Base-by-base conservation (phyloP, 2,113 vertebrate genomes). In the Ophthalmolycus amberensis region DNA sequence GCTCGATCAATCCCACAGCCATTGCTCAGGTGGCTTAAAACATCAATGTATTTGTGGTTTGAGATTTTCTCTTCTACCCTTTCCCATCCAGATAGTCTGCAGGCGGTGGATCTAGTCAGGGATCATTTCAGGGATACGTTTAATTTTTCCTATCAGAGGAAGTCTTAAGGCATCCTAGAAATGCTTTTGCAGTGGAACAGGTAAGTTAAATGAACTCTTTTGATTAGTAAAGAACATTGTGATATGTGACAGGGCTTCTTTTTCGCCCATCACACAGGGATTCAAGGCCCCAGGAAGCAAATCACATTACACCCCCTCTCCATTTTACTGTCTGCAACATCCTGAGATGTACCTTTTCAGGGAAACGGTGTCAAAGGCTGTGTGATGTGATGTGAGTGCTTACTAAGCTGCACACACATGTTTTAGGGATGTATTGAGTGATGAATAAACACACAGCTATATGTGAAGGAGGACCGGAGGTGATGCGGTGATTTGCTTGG, bases 261-360 rank as follows among this genome's bases (percentile, higher is more conserved):
- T 48, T 85, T 27, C 18, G 34, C 1, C 1, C 59, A 48, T 63
- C 29, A 56, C 2, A 1, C 50, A 54, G 32, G 20, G 63, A 77
- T 84, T 74, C 68, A 81, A 72, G 63, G 46, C 72, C 64, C n/a
- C 58, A 27, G 79, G 60, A 62, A 56, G 3, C 1, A 56, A 84
- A 65, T 32, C 34, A 50, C 77, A 80, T 79, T 56, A 58, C 6
- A 63, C 3, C 71, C 67, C 14, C 32, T 52, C 60, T 77, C 54
- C 56, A 25, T 77, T 74, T 65, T n/a, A 73, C 6, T 18, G 37
- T 42, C 32, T 59, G 16, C 18, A 22, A 50, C 16, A 56, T 66
- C 37, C 40, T 32, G 10, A 70, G 48, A 62, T 0, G 0, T 54
- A 9, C 0, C 1, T n/a, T 68, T 42, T 59, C 46, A 73, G 6